A percentile compares a stretch with the other conserved stretches of the same genome.
phyloP scores from a whole-genome alignment of 2,113 vertebrate species.

The Lota lota region DNA sequence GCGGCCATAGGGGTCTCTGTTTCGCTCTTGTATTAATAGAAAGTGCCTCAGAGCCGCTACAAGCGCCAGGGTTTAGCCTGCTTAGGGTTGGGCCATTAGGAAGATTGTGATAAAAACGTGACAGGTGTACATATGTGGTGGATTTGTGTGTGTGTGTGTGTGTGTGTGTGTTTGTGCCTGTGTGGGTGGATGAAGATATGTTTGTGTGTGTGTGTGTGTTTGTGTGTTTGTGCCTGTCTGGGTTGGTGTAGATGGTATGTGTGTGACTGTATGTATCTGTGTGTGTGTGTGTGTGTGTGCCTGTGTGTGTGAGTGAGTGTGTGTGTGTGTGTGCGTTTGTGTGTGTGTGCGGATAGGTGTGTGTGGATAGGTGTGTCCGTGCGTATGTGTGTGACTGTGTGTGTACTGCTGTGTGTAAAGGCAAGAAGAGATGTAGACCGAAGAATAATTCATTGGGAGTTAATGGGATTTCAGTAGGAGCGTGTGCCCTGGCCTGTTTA shows the following conservation, averaged over 20 bases:
- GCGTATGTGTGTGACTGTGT: too few species aligned
- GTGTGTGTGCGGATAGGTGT: too few species aligned
- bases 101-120: conserved; percentile 48
- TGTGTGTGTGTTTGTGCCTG: conserved; percentile 29
- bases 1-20: conserved; percentile 51
- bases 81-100: conserved; percentile 60
- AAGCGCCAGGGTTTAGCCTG: conserved; percentile 37
- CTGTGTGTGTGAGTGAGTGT: conserved; percentile 16
- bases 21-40: conserved; percentile 51
- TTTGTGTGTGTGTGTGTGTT: too few species aligned
- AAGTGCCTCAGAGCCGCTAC: conserved; percentile 37
- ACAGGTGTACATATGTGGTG: conserved; percentile 31
- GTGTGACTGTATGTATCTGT: conserved; percentile 22
- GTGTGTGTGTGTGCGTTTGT: background rate
- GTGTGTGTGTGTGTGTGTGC: conserved; percentile 11
- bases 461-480: conserved; percentile 70
- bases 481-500: conserved; percentile 55
- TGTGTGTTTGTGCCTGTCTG: too few species aligned
- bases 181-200: background rate
- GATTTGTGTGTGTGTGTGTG: conserved; percentile 25
- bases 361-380: too few species aligned
- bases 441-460: conserved; percentile 62
- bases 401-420: conserved; percentile 9
- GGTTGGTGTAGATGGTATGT: too few species aligned
- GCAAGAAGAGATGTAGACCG: conserved; percentile 42